These are phyloP conservation scores for Centropus bengalensis DNA, from an alignment of 2,113 vertebrate genomes.

Conservation along the genomic window DNA sequence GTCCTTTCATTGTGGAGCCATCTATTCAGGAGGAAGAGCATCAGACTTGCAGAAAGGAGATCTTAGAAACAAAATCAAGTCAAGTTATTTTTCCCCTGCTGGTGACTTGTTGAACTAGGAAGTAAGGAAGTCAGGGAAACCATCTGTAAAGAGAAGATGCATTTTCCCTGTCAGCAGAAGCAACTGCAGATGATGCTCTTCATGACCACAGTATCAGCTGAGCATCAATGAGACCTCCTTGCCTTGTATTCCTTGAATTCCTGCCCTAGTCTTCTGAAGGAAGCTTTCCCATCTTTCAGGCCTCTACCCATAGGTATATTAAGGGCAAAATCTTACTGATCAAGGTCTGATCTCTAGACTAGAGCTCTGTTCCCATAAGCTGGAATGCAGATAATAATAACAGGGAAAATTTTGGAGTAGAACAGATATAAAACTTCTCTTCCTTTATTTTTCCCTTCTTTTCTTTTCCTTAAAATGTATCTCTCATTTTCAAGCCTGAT, in stretches of 20 bases:
- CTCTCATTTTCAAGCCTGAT: neutral
- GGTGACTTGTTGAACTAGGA: neutral
- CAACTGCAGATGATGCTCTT: neutral
- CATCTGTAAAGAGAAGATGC: neutral
- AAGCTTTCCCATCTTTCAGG: neutral
- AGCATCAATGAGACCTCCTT: neutral
- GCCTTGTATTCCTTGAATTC: neutral
- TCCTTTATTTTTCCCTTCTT: neutral
- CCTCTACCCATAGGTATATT: neutral
- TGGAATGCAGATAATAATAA: neutral
- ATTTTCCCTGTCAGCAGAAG: neutral
- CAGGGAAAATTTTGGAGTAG: neutral
- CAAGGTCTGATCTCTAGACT: neutral
- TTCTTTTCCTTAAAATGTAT: neutral
- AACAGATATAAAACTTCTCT: neutral
- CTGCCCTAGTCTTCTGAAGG: neutral
- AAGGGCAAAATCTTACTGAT: neutral
- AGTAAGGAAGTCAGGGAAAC: neutral
- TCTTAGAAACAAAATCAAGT: neutral
- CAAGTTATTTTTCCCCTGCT: neutral
- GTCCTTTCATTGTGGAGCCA: neutral
- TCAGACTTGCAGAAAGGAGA: neutral
- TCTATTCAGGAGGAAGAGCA: neutral
- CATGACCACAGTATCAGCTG: neutral
- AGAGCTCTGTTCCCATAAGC: neutral